phyloP scores from a whole-genome alignment of 1,140 invertebrate genomes.

The Aplysia californica region DNA sequence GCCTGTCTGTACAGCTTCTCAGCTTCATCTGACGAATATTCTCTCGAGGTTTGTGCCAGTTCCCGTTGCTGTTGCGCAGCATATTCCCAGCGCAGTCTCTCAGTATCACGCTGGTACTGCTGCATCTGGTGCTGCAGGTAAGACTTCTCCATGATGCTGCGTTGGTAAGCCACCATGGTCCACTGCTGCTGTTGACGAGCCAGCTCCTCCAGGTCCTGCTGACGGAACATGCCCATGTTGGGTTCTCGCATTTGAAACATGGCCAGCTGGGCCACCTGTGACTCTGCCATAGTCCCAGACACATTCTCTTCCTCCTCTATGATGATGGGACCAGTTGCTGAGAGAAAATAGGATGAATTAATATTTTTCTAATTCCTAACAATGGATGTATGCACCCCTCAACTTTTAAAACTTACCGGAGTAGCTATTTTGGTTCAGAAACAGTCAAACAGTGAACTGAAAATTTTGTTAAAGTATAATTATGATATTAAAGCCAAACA shows the following conservation, averaged over 20 bases:
- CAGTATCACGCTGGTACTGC: constrained; percentile 28
- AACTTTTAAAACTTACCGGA: too few relatives aligned
- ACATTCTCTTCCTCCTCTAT: constrained; percentile 23
- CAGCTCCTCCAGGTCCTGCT: constrained; percentile 26
- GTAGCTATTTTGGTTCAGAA: not conserved
- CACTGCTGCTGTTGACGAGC: constrained; percentile 28
- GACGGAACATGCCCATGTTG: constrained; percentile 20
- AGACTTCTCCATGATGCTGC: constrained; percentile 30
- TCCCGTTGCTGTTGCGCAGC: constrained; percentile 13
- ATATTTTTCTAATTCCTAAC: not conserved
- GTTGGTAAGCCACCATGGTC: constrained; percentile 28
- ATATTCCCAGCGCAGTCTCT: constrained; percentile 25
- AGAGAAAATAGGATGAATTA: not conserved
- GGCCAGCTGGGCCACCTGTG: constrained; percentile 19
- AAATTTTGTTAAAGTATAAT: not conserved
- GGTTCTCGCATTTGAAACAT: constrained; percentile 26
- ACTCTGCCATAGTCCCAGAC: constrained; percentile 9
- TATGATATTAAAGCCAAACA: too few relatives aligned
- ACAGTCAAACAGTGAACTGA: not conserved
- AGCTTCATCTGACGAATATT: not conserved
- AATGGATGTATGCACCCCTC: too few relatives aligned
- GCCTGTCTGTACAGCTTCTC: constrained; percentile 20
- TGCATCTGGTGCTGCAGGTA: constrained; percentile 29
- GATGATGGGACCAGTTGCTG: constrained; percentile 24
- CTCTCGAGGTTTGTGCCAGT: constrained; percentile 21